Conservation (phyloP, 2,888 invertebrate species). For the Eupithecia tripunctaria region DNA sequence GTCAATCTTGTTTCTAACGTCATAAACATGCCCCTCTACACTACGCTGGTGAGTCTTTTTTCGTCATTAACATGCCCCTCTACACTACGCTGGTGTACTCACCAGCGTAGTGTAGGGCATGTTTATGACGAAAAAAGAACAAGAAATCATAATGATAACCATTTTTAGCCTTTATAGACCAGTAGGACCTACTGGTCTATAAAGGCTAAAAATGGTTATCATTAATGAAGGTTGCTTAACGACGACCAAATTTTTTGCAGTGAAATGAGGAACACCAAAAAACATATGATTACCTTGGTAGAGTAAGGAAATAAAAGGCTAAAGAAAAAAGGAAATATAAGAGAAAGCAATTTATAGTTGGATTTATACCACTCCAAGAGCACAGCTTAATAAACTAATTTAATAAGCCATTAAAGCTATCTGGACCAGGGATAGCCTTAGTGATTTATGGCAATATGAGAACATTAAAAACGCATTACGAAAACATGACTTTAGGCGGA, state of each 20-base stretch:
- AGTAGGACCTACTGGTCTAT: no score
- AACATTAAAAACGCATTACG: slow-evolving; percentile 85
- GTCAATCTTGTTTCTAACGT: no score
- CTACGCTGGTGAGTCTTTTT: no score
- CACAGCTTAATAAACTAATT: slow-evolving; percentile 72
- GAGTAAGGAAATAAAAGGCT: not conserved
- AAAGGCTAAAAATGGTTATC: not conserved
- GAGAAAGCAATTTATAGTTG: not conserved
- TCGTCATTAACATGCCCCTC: no score
- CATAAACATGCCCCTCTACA: no score
- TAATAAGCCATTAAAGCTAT: slow-evolving; percentile 84
- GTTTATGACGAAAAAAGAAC: no score
- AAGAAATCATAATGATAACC: no score
- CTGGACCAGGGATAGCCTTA: slow-evolving; percentile 80
- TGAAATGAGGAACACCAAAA: not conserved
- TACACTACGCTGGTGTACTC: no score
- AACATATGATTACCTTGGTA: not conserved
- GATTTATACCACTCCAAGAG: slow-evolving; percentile 47
- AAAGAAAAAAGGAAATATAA: not conserved
- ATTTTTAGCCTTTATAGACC: no score
- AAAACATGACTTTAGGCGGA: slow-evolving; percentile 82
- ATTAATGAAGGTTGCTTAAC: not conserved
- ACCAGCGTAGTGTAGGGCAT: no score
- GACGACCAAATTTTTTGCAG: not conserved
- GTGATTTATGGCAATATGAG: slow-evolving; percentile 84